A percentile compares a stretch with the other conserved stretches of the same genome.
Conservation (phyloP, 2,113 vertebrate genomes). For the Tursiops truncatus region DNA sequence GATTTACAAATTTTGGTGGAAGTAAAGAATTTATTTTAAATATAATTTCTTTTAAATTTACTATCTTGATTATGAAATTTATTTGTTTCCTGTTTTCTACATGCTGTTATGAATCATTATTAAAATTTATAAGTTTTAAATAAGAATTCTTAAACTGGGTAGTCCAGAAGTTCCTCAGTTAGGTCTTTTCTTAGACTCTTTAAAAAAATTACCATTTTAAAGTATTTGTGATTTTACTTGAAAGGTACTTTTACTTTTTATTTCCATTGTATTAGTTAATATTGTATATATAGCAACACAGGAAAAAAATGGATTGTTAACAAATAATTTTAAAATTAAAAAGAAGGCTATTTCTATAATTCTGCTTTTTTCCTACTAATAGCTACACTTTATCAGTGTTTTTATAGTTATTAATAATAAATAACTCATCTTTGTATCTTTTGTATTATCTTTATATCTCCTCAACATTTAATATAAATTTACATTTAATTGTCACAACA, state of each 20-base stretch:
- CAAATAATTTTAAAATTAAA: not conserved
- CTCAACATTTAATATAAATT: constrained; percentile 29
- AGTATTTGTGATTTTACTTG: not conserved
- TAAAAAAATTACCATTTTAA: constrained; percentile 8
- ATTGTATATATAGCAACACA: not conserved
- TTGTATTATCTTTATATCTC: not conserved
- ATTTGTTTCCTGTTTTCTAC: not conserved
- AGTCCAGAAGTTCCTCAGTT: not conserved
- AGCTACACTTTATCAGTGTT: not conserved
- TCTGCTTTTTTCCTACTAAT: not conserved
- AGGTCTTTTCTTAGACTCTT: not conserved
- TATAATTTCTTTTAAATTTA: not conserved
- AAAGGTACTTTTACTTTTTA: not conserved
- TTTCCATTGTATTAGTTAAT: not conserved
- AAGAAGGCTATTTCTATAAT: not conserved
- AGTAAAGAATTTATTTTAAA: constrained; percentile 26
- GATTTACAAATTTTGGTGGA: not conserved
- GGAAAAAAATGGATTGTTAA: not conserved
- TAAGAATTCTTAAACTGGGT: not conserved
- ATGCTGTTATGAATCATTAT: not conserved
- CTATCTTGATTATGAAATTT: not conserved
- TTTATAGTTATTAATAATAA: constrained; percentile 32
- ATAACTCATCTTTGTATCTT: not conserved
- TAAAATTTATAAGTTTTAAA: constrained; percentile 2
- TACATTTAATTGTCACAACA: not conserved